phyloP scores from a whole-genome alignment of 2,113 vertebrate species.

The Cisticola juncidis region DNA sequence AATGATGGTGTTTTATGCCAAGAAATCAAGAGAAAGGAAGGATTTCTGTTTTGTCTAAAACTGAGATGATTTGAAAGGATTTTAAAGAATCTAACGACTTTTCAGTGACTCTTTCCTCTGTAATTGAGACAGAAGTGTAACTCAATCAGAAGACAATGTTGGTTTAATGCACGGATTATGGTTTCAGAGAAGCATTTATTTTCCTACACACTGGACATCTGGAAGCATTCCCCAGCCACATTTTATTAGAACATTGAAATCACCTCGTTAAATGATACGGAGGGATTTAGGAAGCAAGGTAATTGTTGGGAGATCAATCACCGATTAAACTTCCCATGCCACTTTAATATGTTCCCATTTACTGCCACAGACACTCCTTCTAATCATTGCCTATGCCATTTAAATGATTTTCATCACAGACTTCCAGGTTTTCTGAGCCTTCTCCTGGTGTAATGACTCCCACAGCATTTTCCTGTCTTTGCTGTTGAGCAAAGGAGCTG shows the following conservation, averaged over 20 bases:
- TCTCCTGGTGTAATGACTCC: background rate
- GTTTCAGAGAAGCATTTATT: conserved; percentile 13
- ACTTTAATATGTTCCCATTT: conserved; percentile 40
- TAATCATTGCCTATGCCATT: background rate
- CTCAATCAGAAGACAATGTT: background rate
- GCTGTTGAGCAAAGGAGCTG: background rate
- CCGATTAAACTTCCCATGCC: background rate
- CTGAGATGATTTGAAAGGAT: background rate
- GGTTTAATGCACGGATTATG: background rate
- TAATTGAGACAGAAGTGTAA: conserved; percentile 2
- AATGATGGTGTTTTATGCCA: background rate
- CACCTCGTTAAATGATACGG: conserved; percentile 44
- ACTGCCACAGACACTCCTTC: background rate
- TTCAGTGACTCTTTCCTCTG: background rate
- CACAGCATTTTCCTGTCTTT: background rate
- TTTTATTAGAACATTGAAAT: conserved; percentile 64
- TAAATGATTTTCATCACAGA: conserved; percentile 21
- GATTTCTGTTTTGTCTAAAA: background rate
- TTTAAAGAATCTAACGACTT: background rate
- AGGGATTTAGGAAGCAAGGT: conserved; percentile 15
- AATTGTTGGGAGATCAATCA: conserved; percentile 41
- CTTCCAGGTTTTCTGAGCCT: conserved; percentile 22
- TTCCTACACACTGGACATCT: conserved; percentile 12
- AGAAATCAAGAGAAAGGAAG: background rate
- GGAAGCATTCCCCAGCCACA: conserved; percentile 38